Percentiles rank a stretch among this genome's conserved stretches.
phyloP scores from a whole-genome alignment of 2,797 vertebrate species.

The Chanos chanos region DNA sequence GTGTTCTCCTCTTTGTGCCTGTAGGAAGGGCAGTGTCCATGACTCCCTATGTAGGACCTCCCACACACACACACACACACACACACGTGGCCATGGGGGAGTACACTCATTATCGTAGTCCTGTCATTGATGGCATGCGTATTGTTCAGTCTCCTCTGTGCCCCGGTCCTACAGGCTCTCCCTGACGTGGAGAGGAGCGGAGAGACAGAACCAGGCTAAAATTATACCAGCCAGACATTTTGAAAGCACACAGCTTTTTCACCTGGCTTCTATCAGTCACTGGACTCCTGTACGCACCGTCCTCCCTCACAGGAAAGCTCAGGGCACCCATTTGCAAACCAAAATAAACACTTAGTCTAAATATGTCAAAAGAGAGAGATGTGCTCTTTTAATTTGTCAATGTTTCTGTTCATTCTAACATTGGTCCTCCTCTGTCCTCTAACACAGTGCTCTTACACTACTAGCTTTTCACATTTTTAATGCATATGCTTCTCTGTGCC shows the following conservation, averaged over 20 bases:
- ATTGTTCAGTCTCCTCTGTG: constrained; percentile 38
- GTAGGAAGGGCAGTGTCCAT: constrained; percentile 63
- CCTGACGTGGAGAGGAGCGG: constrained; percentile 26
- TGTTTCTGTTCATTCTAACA: no score
- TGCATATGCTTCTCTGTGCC: no score
- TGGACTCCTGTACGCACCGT: constrained; percentile 13
- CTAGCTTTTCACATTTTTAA: no score
- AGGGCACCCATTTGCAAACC: no score
- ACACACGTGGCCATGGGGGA: constrained; percentile 49
- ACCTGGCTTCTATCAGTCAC: constrained; percentile 21
- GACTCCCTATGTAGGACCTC: constrained; percentile 37
- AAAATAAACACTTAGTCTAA: no score
- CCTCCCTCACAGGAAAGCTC: no score
- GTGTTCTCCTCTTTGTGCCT: constrained; percentile 72
- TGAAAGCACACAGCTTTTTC: constrained; percentile 36
- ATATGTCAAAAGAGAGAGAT: no score
- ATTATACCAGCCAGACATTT: constrained; percentile 50
- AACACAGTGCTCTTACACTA: no score
- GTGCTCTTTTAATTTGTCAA: no score
- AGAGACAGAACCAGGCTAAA: constrained; percentile 34
- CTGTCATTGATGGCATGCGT: constrained; percentile 64
- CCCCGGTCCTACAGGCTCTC: constrained; percentile 24
- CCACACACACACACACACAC: constrained; percentile 14
- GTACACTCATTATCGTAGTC: constrained; percentile 62
- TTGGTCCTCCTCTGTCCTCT: no score